These are phyloP conservation scores for Drosophila virilis DNA, from an alignment of 1,140 invertebrate species.

Conservation along the genomic window DNA sequence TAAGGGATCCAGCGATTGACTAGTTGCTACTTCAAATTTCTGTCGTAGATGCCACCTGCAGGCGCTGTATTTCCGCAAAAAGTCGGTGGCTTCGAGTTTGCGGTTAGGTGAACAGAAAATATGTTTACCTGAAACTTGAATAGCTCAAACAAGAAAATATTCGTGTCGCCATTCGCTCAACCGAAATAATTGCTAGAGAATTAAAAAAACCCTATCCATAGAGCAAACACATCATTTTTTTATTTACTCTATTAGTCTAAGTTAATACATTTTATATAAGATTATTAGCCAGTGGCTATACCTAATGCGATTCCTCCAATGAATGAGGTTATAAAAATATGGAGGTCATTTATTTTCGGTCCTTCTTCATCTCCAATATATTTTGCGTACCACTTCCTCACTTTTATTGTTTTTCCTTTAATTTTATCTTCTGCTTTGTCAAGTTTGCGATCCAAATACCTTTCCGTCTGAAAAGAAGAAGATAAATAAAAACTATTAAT, in stretches of 20 bases:
- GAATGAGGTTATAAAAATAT: slow-evolving; percentile 91
- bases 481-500: background rate
- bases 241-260: background rate
- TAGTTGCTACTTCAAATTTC: too few relatives aligned
- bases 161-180: too few relatives aligned
- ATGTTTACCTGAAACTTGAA: too few relatives aligned
- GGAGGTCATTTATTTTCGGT: slow-evolving; percentile 88
- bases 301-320: slow-evolving; percentile 89
- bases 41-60: too few relatives aligned
- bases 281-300: slow-evolving; percentile 79
- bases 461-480: slow-evolving; percentile 87
- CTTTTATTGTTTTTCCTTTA: slow-evolving; percentile 88
- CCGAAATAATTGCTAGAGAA: too few relatives aligned
- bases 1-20: too few relatives aligned
- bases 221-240: too few relatives aligned
- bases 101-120: too few relatives aligned
- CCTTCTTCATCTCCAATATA: slow-evolving; percentile 87
- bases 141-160: too few relatives aligned
- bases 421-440: slow-evolving; percentile 90
- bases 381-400: slow-evolving; percentile 89
- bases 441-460: slow-evolving; percentile 91
- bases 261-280: slow-evolving; percentile 23
- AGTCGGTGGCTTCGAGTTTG: too few relatives aligned
- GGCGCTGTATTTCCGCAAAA: too few relatives aligned
- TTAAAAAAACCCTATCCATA: too few relatives aligned